These are phyloP conservation scores for Mythimna vitellina DNA, from an alignment of 2,888 invertebrate genomes.

Conservation along the genomic window DNA sequence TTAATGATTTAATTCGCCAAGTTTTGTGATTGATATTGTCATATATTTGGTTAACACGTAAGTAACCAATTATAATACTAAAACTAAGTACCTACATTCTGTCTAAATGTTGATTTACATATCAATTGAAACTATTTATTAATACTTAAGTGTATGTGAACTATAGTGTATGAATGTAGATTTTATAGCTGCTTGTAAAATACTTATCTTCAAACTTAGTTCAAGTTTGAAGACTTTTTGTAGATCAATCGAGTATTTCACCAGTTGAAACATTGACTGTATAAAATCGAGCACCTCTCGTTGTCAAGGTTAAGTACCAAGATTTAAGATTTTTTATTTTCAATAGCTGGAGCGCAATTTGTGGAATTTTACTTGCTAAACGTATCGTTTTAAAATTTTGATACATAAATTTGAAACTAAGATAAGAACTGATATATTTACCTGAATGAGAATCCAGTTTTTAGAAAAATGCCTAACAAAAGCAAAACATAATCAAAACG, in stretches of 20 bases:
- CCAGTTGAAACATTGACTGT: constrained; percentile 7
- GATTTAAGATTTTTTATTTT: constrained; percentile 14
- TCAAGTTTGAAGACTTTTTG: constrained; percentile 9
- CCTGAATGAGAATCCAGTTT: background rate
- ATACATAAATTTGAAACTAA: background rate
- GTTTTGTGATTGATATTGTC: no score
- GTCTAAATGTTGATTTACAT: background rate
- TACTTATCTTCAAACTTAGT: background rate
- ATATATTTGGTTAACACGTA: no score
- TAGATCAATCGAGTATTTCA: constrained; percentile 28
- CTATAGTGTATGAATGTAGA: background rate
- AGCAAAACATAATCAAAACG: background rate
- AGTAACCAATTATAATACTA: no score
- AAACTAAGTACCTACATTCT: no score
- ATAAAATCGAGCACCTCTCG: constrained; percentile 36
- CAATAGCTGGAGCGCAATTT: background rate
- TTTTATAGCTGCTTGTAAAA: background rate
- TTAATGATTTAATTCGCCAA: no score
- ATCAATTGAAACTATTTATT: background rate
- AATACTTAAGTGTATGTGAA: background rate
- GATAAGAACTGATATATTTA: background rate
- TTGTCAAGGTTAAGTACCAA: constrained; percentile 46
- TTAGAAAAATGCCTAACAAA: background rate
- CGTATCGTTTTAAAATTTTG: background rate
- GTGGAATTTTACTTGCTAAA: background rate